Base-by-base conservation (phyloP, 2,888 invertebrate genomes). In the Orthonychiurus folsomi region DNA sequence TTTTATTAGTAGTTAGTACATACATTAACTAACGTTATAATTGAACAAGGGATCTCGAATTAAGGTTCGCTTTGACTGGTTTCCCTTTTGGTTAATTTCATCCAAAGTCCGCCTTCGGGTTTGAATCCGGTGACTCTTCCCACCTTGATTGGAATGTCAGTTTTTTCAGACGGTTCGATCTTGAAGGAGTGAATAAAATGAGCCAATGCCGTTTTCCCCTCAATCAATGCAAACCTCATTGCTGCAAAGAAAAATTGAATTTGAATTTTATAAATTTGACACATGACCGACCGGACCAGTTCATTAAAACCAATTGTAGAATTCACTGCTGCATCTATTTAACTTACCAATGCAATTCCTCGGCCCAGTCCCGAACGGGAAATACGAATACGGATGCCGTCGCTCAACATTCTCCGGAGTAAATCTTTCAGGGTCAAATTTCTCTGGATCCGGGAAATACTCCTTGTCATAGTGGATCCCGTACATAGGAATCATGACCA, bases 161-260 rank as follows among this genome's bases (percentile, higher is more conserved):
- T 56, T 26, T 18, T 21, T 24, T 18, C n/a, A 9, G n/a, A 12
- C 12, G 56, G 56, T 5, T 21, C 3, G 5, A 56, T 9, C 12
- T 56, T 5, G 24, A 56, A 56, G 12, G 12, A 23, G 9, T 5
- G 9, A 3, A 56, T 25, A 21, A 56, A 25, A 25, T 56, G 56
- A 25, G 56, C 56, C 24, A 56, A 5, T 3, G 56, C 56, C 24
- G 24, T 5, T 56, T 56, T 56, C 26, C 12, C 24, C 24, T 56
- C 56, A n/a, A n/a, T 21, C 12, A 56, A 26, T 21, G 56, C 56
- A 56, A 56, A 56, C n/a, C 56, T 21, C 56, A 56, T 56, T 56
- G 12, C 56, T 52, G 24, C 20, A 52, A 52, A 37, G 5, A 37
- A 37, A 37, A 37, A 37, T 37, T 9, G 37, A 9, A 37, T 5